phyloP scores from a whole-genome alignment of 1,140 invertebrate genomes.

The Cotesia vestalis region DNA sequence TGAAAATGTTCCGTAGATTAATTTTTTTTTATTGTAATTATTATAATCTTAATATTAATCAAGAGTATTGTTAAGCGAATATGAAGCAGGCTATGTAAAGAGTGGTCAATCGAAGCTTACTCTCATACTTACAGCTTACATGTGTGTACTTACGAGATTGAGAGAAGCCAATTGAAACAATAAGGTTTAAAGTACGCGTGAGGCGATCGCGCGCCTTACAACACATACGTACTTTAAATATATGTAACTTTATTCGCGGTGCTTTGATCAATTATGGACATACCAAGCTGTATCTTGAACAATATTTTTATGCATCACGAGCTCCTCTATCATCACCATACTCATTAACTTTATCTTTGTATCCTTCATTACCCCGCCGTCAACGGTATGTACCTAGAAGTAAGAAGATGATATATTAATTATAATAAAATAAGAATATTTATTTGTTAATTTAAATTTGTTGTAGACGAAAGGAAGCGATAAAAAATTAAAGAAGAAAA shows the following conservation, averaged over 20 bases:
- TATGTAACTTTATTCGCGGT: constrained; percentile 24
- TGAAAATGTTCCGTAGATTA: neutral
- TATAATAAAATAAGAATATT: no score
- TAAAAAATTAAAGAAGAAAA: constrained; percentile 18
- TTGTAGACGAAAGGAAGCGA: neutral
- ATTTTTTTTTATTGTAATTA: neutral
- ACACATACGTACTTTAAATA: neutral
- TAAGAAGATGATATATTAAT: no score
- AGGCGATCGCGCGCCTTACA: constrained; percentile 19
- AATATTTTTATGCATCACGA: constrained; percentile 30
- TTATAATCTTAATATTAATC: no score
- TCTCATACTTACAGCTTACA: neutral
- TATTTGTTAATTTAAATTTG: no score
- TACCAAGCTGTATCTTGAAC: constrained; percentile 27
- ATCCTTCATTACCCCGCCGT: neutral
- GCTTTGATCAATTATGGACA: constrained; percentile 36
- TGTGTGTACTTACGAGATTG: constrained; percentile 27
- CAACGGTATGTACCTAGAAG: no score
- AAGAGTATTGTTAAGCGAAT: neutral
- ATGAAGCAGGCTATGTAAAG: constrained; percentile 2
- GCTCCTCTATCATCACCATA: constrained; percentile 8
- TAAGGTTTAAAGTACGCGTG: constrained; percentile 26
- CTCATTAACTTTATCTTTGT: constrained; percentile 9
- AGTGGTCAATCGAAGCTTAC: neutral
- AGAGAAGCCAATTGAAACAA: constrained; percentile 35